Percentiles rank a stretch among this genome's conserved stretches.
These are phyloP conservation scores for Drosophila sucinea DNA, from an alignment of 1,140 invertebrate genomes.

Conservation along the genomic window DNA sequence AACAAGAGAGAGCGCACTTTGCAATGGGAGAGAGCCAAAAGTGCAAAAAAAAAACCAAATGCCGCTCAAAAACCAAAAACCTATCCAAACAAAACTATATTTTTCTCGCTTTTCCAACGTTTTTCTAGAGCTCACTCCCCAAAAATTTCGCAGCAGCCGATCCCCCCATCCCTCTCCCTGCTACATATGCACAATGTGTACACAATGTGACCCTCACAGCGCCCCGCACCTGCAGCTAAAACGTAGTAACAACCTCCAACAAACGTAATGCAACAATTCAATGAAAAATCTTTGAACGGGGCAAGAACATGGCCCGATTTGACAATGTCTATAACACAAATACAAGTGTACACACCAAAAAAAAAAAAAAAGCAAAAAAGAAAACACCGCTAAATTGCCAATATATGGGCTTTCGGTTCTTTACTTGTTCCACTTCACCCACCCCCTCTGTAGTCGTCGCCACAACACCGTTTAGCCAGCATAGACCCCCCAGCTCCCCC, in stretches of 20 bases:
- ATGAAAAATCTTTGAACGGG: conserved; percentile 63
- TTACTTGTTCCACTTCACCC: not conserved
- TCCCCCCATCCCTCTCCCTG: not conserved
- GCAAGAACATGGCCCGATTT: conserved; percentile 40
- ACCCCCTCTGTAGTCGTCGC: not conserved
- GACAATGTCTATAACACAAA: conserved; percentile 20
- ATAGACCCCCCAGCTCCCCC: not conserved
- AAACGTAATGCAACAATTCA: conserved; percentile 39
- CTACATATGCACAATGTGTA: not conserved
- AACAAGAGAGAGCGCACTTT: conserved; percentile 14
- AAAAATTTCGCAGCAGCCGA: not conserved
- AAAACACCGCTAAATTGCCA: conserved; percentile 63
- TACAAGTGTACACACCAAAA: conserved; percentile 2
- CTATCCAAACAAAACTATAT: conserved; percentile 8
- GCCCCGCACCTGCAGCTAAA: not conserved
- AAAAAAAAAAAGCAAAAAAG: not conserved
- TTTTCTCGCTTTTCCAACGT: conserved; percentile 30
- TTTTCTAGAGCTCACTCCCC: not conserved
- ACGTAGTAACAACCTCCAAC: not conserved
- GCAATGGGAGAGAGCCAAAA: conserved; percentile 31
- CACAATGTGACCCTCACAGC: too few species aligned
- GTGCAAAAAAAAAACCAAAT: conserved; percentile 21
- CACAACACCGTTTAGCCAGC: conserved; percentile 3
- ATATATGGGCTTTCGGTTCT: conserved; percentile 31
- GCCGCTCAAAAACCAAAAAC: conserved; percentile 16